Percentiles rank a stretch among this genome's conserved stretches.
phyloP scores from a whole-genome alignment of 2,797 vertebrate genomes.

The Psittacula echo region DNA sequence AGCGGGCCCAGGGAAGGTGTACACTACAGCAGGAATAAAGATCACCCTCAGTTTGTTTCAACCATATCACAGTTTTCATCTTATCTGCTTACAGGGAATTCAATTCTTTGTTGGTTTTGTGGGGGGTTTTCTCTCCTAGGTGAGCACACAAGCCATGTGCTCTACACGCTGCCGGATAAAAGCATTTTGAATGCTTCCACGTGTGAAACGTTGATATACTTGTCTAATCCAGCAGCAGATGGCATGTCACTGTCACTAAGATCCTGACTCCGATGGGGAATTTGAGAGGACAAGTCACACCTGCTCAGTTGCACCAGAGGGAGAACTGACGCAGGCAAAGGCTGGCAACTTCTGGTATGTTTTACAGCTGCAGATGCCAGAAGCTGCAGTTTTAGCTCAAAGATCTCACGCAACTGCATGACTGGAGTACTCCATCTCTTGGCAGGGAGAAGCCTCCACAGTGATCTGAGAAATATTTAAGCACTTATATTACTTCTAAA shows the following conservation, averaged over 20 bases:
- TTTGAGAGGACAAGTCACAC: slow-evolving; percentile 35
- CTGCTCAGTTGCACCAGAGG: slow-evolving; percentile 14
- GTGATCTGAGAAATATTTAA: neutral
- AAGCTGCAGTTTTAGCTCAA: neutral
- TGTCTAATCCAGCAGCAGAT: slow-evolving; percentile 37
- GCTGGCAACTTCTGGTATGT: neutral
- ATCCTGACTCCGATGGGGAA: neutral
- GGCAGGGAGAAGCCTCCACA: neutral
- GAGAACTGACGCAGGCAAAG: neutral
- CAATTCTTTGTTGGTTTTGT: neutral
- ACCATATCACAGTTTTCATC: neutral
- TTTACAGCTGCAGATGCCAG: slow-evolving; percentile 36
- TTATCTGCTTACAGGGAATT: neutral
- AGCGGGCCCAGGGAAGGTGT: neutral
- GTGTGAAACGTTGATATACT: neutral
- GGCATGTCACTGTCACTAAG: neutral
- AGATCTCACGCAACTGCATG: neutral
- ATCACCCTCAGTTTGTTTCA: neutral
- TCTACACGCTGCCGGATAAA: neutral
- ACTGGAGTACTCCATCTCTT: neutral
- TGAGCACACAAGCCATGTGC: neutral
- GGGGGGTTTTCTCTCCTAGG: neutral
- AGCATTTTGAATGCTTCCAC: neutral
- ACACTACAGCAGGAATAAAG: neutral
- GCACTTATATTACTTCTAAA: neutral